A percentile compares a stretch with the other conserved stretches of the same genome.
phyloP scores from a whole-genome alignment of 2,113 vertebrate genomes.

The Myrmecobius fasciatus region DNA sequence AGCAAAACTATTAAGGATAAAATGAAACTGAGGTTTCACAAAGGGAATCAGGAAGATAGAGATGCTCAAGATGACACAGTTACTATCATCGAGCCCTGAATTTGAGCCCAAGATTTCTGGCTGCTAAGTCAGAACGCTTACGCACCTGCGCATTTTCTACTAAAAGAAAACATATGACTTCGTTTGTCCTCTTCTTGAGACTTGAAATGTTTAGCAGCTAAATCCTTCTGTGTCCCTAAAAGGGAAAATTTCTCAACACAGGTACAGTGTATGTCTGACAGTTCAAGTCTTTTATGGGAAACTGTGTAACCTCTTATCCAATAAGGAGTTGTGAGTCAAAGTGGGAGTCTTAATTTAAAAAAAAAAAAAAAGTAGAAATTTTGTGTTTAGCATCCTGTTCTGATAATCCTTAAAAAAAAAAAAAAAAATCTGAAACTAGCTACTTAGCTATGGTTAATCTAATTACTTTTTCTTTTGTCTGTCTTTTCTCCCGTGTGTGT shows the following conservation, averaged over 20 bases:
- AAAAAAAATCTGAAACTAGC: not conserved
- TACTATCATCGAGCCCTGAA: rapidly evolving
- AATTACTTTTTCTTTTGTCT: constrained; percentile 85
- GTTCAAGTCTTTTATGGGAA: not conserved
- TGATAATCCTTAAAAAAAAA: not conserved
- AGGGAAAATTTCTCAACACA: not conserved
- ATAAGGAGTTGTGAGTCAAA: not conserved
- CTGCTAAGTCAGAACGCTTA: not conserved
- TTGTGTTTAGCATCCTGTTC: not conserved
- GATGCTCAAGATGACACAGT: rapidly evolving
- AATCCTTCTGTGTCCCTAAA: not conserved
- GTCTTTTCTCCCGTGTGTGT: constrained; percentile 71
- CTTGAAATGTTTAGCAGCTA: not conserved
- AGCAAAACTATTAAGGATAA: not conserved
- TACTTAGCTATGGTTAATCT: constrained; percentile 74
- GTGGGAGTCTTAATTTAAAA: not conserved
- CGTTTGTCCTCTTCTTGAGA: not conserved
- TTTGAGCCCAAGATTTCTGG: not conserved
- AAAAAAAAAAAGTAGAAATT: not conserved
- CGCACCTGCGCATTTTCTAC: not conserved
- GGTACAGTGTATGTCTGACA: not conserved
- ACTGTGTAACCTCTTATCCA: not conserved
- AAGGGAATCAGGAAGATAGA: not conserved
- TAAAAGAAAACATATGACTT: not conserved
- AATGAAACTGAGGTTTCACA: not conserved